phyloP scores from a whole-genome alignment of 2,888 invertebrate species.

The Drepana falcataria region DNA sequence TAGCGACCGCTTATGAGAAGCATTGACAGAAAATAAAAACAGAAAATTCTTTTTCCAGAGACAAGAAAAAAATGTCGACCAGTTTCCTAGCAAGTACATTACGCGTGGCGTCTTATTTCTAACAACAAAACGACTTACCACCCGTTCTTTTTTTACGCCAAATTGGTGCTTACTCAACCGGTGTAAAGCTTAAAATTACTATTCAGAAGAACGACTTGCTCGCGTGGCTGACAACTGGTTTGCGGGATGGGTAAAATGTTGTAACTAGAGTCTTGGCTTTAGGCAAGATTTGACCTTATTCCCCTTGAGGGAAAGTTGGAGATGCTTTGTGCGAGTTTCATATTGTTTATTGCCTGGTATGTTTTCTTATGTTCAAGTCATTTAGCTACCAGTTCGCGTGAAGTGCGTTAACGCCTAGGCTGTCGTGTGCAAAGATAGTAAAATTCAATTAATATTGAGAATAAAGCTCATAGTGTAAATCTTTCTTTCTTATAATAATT shows the following conservation, averaged over 20 bases:
- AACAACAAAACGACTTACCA: slow-evolving; percentile 28
- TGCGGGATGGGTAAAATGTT: slow-evolving; percentile 16
- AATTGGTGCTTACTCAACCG: slow-evolving; percentile 33
- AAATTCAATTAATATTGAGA: slow-evolving; percentile 17
- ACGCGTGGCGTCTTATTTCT: slow-evolving; percentile 38
- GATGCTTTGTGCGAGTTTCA: slow-evolving; percentile 13
- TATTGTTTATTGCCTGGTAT: slow-evolving; percentile 36
- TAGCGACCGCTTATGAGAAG: slow-evolving; percentile 1
- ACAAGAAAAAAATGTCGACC: slow-evolving; percentile 33
- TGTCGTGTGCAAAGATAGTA: slow-evolving; percentile 13
- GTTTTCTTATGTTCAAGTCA: slow-evolving; percentile 39
- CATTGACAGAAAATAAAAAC: slow-evolving; percentile 19
- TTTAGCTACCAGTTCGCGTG: slow-evolving; percentile 43
- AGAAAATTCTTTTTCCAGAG: slow-evolving; percentile 13
- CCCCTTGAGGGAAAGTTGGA: slow-evolving; percentile 13
- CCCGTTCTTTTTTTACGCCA: slow-evolving; percentile 30
- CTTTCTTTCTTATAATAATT: no score
- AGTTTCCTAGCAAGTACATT: slow-evolving; percentile 41
- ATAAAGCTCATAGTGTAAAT: background rate
- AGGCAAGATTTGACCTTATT: slow-evolving; percentile 18
- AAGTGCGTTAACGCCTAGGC: slow-evolving; percentile 34
- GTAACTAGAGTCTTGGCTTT: slow-evolving; percentile 11
- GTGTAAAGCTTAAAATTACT: slow-evolving; percentile 35
- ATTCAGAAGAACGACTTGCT: slow-evolving; percentile 26
- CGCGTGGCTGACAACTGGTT: slow-evolving; percentile 36